Conservation (phyloP, 1,140 invertebrate species). For the Meloidogyne hapla region DNA sequence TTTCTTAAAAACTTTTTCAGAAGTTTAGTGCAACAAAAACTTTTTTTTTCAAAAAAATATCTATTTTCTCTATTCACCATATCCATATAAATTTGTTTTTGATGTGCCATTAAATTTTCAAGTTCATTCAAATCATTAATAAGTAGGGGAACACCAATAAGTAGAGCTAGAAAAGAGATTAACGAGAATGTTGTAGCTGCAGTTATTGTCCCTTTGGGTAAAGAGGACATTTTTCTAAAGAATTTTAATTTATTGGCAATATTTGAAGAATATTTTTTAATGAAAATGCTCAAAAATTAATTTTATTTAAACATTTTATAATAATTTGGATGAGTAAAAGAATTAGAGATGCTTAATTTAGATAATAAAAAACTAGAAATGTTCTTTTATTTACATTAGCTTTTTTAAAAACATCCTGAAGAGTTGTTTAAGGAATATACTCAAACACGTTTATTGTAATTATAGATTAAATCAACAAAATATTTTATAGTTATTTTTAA, state of each 20-base stretch:
- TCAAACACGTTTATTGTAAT: not conserved
- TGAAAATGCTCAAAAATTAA: not conserved
- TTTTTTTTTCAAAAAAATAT: too few relatives aligned
- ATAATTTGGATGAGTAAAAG: not conserved
- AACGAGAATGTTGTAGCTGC: slow-evolving; percentile 12
- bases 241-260: too few relatives aligned
- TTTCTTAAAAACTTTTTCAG: too few relatives aligned
- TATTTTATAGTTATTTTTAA: too few relatives aligned
- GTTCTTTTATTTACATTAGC: not conserved
- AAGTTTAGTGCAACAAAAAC: too few relatives aligned
- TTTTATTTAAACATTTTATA: slow-evolving; percentile 1
- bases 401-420: not conserved
- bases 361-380: not conserved
- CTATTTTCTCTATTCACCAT: not conserved
- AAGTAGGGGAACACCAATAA: slow-evolving; percentile 16
- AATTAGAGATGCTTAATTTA: not conserved
- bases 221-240: not conserved
- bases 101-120: slow-evolving; percentile 12
- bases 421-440: not conserved
- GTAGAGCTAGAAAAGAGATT: slow-evolving; percentile 8
- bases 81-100: slow-evolving; percentile 22
- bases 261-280: not conserved
- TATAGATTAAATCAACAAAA: not conserved
- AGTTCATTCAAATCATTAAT: slow-evolving; percentile 15
- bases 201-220: slow-evolving; percentile 9